Base-by-base conservation (phyloP, 2,113 vertebrate genomes). In the Thalassoma bifasciatum region DNA sequence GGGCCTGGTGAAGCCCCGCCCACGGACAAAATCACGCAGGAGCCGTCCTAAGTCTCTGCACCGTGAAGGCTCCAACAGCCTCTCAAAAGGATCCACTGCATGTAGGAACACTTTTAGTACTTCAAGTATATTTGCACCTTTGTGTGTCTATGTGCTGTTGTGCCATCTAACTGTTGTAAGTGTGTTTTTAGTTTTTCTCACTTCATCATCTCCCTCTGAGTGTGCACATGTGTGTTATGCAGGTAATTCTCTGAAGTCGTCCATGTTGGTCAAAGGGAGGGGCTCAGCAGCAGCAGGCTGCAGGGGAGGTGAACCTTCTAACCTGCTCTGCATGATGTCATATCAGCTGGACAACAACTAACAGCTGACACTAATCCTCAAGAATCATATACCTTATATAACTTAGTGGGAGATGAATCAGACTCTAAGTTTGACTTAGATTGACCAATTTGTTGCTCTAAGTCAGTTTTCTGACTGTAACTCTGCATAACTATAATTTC, bases 31-130 rank as follows among this genome's bases (percentile, higher is more conserved):
- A 80, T 85, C 95, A 19, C 93, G 93, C 60, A 96, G 94, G 61
- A 91, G 91, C 9, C 91, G 96, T 62, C 97, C 96, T 0, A 99
- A 97, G 82, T 98, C 97, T 0, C 94, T 96, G 8, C 97, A 98
- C 54, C 95, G 96, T 0, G 95, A 95, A 8, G 96, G 96, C 26
- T 95, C 95, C 0, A 91, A 87, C 84, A 90, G 92, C 0, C 94
- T 94, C 21, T 93, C 94, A 1, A 96, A 95, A 91, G 95, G 94
- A 61, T 92, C 94, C 75, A 93, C 94, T 1, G 95, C 96, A 22
- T 93, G 96, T 99, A 93, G 92, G 96, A 72, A 21, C 46, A 37
- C 22, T n/a, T 10, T 19, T 19, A 3, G 5, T 10, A 24, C 10
- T 17, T 10, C 56, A 13, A 23, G 12, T 34, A 17, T 11, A 1